Base-by-base conservation (phyloP, 2,888 invertebrate genomes). In the Cancer borealis region DNA sequence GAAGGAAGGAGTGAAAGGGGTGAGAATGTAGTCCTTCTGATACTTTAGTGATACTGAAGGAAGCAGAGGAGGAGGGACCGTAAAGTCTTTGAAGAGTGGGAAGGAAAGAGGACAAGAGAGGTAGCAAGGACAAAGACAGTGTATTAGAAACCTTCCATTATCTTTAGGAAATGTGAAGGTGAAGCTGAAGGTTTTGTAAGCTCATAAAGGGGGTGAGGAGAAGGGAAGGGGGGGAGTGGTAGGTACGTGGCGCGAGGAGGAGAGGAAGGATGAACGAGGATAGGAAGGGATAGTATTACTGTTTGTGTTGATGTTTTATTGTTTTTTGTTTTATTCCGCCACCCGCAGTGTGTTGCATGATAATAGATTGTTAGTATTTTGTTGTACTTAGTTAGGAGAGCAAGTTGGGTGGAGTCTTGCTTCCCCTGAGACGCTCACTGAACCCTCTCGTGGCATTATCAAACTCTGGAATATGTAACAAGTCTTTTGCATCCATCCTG, bases 131-230 rank as follows among this genome's bases (percentile, higher is more conserved):
- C 79, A 79, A 30, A 79, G 30, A 10, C 30, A 79, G 79, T 79
- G 30, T 79, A 30, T 30, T 79, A 79, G 79, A 79, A 30, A 10
- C 79, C 30, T 79, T 79, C 79, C 79, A 79, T 79, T 79, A 79
- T 79, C 79, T 79, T 79, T 30, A 79, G 30, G 79, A 79, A 26
- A 79, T 79, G 30, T 12, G 26, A 79, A 30, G 30, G 30, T 10
- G 79, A 30, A 26, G 79, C 10, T 10, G 30, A 21, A n/a, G n/a
- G n/a, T n/a, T 66, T 66, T 66, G 21, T 66, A n/a, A n/a, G 66
- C 17, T n/a, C 54, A 54, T 66, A 66, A 66, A 66, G 66, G 66
- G 10, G 49, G 49, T 49, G 17, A 21, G 66, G 21, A 21, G 17
- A 66, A 21, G 17, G 21, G 66, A 21, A 79, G 30, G 79, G 30